Percentiles rank a stretch among this genome's conserved stretches.
phyloP scores from a whole-genome alignment of 2,888 invertebrate genomes.

The Lasiommata megera region DNA sequence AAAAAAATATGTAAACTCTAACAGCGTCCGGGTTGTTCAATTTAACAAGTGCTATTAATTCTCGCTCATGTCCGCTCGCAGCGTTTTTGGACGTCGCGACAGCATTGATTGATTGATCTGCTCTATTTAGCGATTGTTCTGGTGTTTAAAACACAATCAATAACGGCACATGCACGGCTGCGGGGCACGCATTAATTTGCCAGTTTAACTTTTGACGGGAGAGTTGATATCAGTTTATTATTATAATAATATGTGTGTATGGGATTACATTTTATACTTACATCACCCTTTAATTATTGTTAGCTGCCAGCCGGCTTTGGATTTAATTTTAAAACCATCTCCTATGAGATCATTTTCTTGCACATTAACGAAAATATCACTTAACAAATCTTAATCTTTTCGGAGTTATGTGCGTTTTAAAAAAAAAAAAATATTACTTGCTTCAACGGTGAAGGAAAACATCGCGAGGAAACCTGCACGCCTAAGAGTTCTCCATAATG shows the following conservation, averaged over 20 bases:
- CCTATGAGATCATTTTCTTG: no score
- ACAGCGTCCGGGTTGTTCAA: not conserved
- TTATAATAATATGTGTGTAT: not conserved
- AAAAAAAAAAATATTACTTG: no score
- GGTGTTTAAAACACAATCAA: constrained; percentile 53
- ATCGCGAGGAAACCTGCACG: no score
- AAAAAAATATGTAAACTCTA: not conserved
- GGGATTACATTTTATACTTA: not conserved
- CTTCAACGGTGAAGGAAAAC: no score
- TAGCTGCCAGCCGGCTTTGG: no score
- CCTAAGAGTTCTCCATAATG: no score
- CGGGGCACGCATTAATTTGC: constrained; percentile 23
- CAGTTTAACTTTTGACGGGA: constrained; percentile 17
- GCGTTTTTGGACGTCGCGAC: constrained; percentile 42
- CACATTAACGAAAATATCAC: no score
- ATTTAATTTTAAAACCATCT: no score
- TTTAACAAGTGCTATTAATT: constrained; percentile 36
- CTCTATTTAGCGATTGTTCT: constrained; percentile 47
- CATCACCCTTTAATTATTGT: no score
- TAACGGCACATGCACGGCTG: constrained; percentile 35
- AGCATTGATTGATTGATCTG: constrained; percentile 47
- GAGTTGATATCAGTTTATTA: not conserved
- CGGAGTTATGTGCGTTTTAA: no score
- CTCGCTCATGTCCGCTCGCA: constrained; percentile 34
- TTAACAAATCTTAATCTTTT: no score